Evolutionary conservation across 2,113 vertebrate genomes (phyloP).

Genomic region (Tauraco erythrolophus): DNA sequence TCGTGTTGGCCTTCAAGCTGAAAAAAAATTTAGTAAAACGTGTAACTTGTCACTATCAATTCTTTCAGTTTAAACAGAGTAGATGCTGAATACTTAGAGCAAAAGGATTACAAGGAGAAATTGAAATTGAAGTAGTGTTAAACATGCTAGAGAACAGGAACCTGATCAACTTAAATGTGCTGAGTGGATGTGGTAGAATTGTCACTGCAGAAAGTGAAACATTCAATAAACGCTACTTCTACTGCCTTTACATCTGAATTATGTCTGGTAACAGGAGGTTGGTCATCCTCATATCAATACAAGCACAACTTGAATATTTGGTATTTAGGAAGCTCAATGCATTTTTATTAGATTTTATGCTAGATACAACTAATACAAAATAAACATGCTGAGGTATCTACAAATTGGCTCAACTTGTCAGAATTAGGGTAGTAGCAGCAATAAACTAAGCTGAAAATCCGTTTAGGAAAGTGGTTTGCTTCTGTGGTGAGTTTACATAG

Average conservation of each 20-base stretch:
- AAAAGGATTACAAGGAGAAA: neutral
- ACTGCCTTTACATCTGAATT: neutral
- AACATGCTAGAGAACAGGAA: neutral
- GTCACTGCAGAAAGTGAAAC: neutral
- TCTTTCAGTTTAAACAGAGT: neutral
- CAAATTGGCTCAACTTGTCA: neutral
- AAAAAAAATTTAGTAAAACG: neutral
- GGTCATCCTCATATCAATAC: neutral
- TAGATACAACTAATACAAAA: neutral
- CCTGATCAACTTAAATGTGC: neutral
- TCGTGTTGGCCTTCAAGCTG: too few species aligned
- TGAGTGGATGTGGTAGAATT: neutral
- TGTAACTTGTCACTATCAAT: fast-evolving
- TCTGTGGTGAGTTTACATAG: neutral
- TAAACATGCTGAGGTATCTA: neutral
- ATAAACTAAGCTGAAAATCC: neutral
- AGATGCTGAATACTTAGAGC: neutral
- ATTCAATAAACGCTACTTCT: neutral
- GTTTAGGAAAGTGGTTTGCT: neutral
- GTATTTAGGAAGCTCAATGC: neutral
- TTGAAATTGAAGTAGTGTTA: neutral
- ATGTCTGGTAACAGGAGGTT: neutral
- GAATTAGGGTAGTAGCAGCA: neutral
- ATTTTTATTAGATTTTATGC: neutral
- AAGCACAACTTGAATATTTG: neutral